Conservation (phyloP, 2,113 vertebrate species). For the Cyanistes caeruleus region DNA sequence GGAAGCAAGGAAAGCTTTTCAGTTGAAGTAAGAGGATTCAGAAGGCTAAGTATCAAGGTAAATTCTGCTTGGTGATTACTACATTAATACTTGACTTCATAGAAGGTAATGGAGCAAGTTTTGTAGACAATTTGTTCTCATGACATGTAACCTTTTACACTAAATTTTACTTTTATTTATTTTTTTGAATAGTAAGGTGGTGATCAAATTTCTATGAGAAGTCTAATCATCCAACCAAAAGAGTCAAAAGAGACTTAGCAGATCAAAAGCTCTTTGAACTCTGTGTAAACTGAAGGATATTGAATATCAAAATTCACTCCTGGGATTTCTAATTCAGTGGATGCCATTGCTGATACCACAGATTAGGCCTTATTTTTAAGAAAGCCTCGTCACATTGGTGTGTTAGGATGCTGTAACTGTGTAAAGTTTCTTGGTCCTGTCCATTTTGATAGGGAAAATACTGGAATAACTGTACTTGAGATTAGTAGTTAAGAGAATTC, state of each 20-base stretch:
- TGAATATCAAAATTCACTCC: not conserved
- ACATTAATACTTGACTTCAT: not conserved
- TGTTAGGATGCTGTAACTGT: not conserved
- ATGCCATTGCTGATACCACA: not conserved
- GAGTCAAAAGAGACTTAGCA: conserved; percentile 82
- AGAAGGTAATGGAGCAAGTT: not conserved
- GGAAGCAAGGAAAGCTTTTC: not conserved
- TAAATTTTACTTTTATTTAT: not conserved
- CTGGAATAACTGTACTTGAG: not conserved
- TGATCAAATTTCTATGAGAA: conserved; percentile 90
- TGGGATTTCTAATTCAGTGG: not conserved
- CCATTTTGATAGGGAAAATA: not conserved
- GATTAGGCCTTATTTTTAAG: not conserved
- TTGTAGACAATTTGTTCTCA: not conserved
- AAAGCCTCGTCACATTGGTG: not conserved
- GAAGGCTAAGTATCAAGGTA: accelerated
- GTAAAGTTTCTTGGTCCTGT: not conserved
- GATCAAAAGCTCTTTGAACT: conserved; percentile 84
- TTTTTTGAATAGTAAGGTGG: conserved; percentile 68
- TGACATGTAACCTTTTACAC: not conserved
- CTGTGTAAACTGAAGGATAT: conserved; percentile 77
- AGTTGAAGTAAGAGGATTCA: not conserved
- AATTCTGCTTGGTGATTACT: not conserved
- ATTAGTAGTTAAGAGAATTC: not conserved
- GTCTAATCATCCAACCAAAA: conserved; percentile 75